Evolutionary conservation across 2,888 invertebrate genomes (phyloP).

Genomic region (Rhamnusium bicolor): DNA sequence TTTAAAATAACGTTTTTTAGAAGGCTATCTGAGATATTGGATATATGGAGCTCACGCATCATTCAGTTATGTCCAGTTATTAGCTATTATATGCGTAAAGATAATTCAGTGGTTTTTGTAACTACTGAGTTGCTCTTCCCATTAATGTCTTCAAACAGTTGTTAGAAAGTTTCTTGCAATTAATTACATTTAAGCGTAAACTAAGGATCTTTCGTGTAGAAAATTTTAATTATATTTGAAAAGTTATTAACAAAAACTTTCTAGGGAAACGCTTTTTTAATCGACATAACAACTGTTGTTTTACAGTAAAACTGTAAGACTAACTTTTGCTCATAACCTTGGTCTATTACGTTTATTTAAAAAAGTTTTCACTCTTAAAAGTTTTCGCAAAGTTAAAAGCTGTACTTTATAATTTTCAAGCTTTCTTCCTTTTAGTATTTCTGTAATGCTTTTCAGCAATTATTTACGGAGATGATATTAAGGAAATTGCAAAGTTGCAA

Average conservation of each 20-base stretch:
- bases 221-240: slow-evolving; percentile 19
- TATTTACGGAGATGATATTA: background rate
- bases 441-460: background rate
- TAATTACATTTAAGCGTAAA: background rate
- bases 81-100: too few species aligned
- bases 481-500: slow-evolving; percentile 9
- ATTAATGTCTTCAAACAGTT: too few species aligned
- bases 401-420: slow-evolving; percentile 23
- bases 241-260: slow-evolving; percentile 7
- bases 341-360: slow-evolving; percentile 32
- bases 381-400: slow-evolving; percentile 21
- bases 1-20: too few species aligned
- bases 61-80: too few species aligned
- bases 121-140: too few species aligned
- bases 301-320: background rate
- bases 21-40: too few species aligned
- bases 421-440: slow-evolving; percentile 11
- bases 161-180: background rate
- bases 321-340: slow-evolving; percentile 26
- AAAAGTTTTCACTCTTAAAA: slow-evolving; percentile 29
- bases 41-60: too few species aligned
- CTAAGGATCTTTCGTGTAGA: background rate
- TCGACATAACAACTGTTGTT: slow-evolving; percentile 30
- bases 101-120: too few species aligned
- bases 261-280: slow-evolving; percentile 16